Percentiles rank a stretch among this genome's conserved stretches.
phyloP scores from a whole-genome alignment of 2,797 vertebrate genomes.

The Rousettus madagascariensis region DNA sequence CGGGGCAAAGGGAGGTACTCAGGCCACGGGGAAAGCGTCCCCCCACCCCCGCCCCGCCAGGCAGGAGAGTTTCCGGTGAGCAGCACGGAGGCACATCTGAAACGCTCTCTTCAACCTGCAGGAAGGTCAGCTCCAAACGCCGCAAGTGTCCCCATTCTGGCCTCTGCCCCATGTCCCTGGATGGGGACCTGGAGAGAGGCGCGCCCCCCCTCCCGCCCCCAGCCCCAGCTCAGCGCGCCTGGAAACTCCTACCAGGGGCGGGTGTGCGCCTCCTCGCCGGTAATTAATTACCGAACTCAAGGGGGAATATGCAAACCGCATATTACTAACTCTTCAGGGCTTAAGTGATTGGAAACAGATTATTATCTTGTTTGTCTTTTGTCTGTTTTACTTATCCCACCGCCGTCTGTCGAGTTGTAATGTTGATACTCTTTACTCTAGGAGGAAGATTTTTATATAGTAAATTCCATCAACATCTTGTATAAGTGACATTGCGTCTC shows the following conservation, averaged over 20 bases:
- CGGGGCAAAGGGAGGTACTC: background rate
- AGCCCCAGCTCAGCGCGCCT: background rate
- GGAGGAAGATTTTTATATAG: slow-evolving; percentile 79
- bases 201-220: background rate
- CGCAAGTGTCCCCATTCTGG: no score
- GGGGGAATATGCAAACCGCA: slow-evolving; percentile 84
- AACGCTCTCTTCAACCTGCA: background rate
- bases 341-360: slow-evolving; percentile 88
- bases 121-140: background rate
- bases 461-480: slow-evolving; percentile 83
- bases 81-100: rapidly evolving
- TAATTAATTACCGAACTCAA: slow-evolving; percentile 87
- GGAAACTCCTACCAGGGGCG: slow-evolving; percentile 36
- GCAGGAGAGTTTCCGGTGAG: background rate
- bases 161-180: background rate
- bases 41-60: background rate
- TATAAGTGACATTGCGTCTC: slow-evolving; percentile 78
- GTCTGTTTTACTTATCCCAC: slow-evolving; percentile 85
- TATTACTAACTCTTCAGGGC: slow-evolving; percentile 85
- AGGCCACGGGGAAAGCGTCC: background rate
- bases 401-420: slow-evolving; percentile 83
- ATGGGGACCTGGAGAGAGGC: background rate
- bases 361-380: slow-evolving; percentile 88
- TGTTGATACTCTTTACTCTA: slow-evolving; percentile 83
- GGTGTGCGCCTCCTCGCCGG: slow-evolving; percentile 61